A percentile compares a stretch with the other conserved stretches of the same genome.
Conservation (phyloP, 2,888 invertebrate genomes). For the Capitulum mitella region DNA sequence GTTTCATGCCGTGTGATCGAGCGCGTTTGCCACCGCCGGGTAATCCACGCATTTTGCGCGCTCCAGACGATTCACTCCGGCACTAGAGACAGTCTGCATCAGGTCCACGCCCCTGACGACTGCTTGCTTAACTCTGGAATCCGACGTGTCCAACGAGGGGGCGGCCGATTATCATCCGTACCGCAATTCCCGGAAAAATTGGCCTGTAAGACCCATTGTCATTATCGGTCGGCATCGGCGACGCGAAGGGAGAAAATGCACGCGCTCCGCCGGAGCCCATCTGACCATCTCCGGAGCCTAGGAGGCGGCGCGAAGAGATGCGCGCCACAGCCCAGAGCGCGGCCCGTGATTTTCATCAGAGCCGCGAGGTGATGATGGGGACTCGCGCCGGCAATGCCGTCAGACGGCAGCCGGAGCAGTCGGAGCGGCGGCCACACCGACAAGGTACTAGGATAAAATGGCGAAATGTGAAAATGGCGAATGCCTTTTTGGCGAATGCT, state of each 20-base stretch:
- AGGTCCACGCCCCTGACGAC: too few species aligned
- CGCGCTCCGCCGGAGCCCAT: not conserved
- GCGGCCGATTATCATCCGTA: constrained; percentile 5
- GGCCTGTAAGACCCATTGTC: constrained; percentile 11
- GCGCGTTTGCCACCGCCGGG: too few species aligned
- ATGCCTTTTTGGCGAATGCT: too few species aligned
- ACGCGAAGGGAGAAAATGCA: too few species aligned
- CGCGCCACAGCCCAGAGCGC: not conserved
- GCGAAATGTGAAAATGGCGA: too few species aligned
- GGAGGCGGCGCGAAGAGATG: too few species aligned
- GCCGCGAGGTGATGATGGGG: not conserved
- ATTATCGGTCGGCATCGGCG: constrained; percentile 10
- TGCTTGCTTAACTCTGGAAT: not conserved
- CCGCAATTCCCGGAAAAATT: constrained; percentile 9
- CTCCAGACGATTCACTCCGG: too few species aligned
- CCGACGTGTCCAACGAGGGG: not conserved
- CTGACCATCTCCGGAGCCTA: not conserved
- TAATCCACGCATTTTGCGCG: too few species aligned
- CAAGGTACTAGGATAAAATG: too few species aligned
- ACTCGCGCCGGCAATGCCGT: not conserved
- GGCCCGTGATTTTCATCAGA: not conserved
- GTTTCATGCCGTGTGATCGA: too few species aligned
- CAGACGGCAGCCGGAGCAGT: not conserved
- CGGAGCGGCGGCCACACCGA: too few species aligned
- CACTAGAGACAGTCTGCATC: too few species aligned